Evolutionary conservation across 2,888 invertebrate species (phyloP), one percentile per base, ranked within the genome.

Genomic region (Rhopalosiphum nymphaeae): DNA sequence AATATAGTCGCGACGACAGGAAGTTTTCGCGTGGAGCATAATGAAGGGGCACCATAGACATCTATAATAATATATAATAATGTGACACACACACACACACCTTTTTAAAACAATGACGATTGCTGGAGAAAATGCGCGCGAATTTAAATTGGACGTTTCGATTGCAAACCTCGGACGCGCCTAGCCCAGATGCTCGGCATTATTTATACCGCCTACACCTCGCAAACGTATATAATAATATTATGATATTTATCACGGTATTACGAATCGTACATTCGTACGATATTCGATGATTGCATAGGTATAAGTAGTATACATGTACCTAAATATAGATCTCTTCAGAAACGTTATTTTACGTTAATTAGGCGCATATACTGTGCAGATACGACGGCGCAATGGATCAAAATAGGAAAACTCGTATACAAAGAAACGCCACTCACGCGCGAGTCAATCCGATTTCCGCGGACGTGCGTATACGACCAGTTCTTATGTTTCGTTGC

Each of bases 111-210:
- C 90, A 90, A 90, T 53, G 26, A 53, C 49, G 29, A 86, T 49
- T 42, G 56, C 57, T 5, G 36, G 86, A 86, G 91, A 92, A 86
- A 86, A 92, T 46, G 44, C 36, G 36, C 21, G 91, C 91, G 25
- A 92, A 92, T 87, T 92, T 92, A 92, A 87, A 87, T 85, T 53
- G 85, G 85, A 91, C 56, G 85, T 85, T 57, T 85, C 85, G 91
- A 91, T 91, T 91, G 56, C 36, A 91, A 91, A 91, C 49, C 1
- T 57, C 29, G 78, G 91, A 91, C 91, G 85, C 84, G 21, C 85
- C 56, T 91, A 36, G n/a, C 46, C 46, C 26, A 11, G 44, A n/a
- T 29, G 46, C 29, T 29, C 7, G 49, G 49, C 36, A 49, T 46
- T 49, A 49, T 87, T 67, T 67, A 36, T 21, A 16, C 21, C 21